Evolutionary conservation across 2,888 invertebrate species (phyloP).

Genomic region (Aleiodes testaceus): DNA sequence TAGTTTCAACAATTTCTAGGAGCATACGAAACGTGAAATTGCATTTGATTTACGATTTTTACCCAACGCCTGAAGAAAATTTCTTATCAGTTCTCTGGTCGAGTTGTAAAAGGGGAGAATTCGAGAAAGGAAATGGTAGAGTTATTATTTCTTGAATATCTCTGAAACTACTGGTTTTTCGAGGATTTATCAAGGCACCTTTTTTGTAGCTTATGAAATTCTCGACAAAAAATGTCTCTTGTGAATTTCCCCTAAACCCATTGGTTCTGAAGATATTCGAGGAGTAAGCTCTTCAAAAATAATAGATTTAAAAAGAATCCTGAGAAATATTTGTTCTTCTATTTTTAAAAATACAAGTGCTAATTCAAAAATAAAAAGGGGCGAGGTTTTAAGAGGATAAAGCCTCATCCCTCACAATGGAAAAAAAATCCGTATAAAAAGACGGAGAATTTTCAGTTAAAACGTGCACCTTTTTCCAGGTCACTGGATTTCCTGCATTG

Average conservation of each 20-base stretch:
- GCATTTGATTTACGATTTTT: too few relatives aligned
- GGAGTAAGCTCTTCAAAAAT: not conserved
- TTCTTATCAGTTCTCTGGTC: too few relatives aligned
- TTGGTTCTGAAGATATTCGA: not conserved
- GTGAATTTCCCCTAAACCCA: not conserved
- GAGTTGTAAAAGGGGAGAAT: too few relatives aligned
- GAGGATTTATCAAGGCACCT: too few relatives aligned
- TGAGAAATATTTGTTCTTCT: not conserved
- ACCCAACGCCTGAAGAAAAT: too few relatives aligned
- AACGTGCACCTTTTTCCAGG: slow-evolving; percentile 36
- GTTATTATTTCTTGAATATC: too few relatives aligned
- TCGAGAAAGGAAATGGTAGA: too few relatives aligned
- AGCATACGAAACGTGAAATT: too few relatives aligned
- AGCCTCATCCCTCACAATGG: not conserved
- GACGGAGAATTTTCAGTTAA: slow-evolving; percentile 18
- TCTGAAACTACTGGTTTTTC: too few relatives aligned
- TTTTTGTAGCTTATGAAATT: not conserved
- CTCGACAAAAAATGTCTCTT: slow-evolving; percentile 24
- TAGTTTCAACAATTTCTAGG: slow-evolving; percentile 7
- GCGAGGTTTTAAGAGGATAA: slow-evolving; percentile 16
- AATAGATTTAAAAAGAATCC: slow-evolving; percentile 8
- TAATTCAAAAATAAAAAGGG: slow-evolving; percentile 17
- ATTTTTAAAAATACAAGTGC: slow-evolving; percentile 15
- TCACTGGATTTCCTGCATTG: slow-evolving; percentile 21
- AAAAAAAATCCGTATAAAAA: slow-evolving; percentile 16